These are phyloP conservation scores for Berghia stephanieae DNA, from an alignment of 1,140 invertebrate species.

Conservation along the genomic window DNA sequence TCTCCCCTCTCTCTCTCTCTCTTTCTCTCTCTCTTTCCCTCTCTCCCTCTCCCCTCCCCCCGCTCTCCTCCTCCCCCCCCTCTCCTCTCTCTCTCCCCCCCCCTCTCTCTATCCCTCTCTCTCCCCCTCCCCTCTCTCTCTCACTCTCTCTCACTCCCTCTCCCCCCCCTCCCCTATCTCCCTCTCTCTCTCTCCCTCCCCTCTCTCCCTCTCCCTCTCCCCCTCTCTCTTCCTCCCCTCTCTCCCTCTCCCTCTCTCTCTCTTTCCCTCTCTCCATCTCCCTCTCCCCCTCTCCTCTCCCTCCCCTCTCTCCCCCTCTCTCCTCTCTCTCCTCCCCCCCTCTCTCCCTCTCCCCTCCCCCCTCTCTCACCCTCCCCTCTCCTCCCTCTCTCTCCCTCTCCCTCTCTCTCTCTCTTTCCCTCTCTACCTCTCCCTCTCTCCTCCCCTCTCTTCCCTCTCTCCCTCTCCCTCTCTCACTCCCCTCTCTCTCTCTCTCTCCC, in stretches of 20 bases:
- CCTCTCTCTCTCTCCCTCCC: background rate
- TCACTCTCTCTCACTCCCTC: background rate
- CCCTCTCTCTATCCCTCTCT: background rate
- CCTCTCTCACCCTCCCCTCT: background rate
- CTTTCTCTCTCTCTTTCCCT: background rate
- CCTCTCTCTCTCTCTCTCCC: background rate
- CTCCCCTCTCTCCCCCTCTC: background rate
- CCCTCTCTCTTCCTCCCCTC: too few relatives aligned
- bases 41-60: background rate
- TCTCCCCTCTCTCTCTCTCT: background rate
- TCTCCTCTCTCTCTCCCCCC: background rate
- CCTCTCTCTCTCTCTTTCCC: background rate
- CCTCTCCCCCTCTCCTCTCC: too few relatives aligned
- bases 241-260: too few relatives aligned
- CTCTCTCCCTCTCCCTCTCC: background rate
- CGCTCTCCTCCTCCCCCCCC: background rate
- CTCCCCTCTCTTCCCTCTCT: too few relatives aligned
- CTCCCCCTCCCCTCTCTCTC: background rate
- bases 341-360: background rate
- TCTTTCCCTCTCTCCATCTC: too few relatives aligned
- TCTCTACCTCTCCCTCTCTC: too few relatives aligned
- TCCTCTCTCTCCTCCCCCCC: background rate
- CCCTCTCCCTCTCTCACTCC: too few relatives aligned
- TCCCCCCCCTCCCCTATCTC: background rate
- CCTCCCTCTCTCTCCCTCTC: background rate